phyloP scores from a whole-genome alignment of 2,888 invertebrate species.

The Brenthis ino region DNA sequence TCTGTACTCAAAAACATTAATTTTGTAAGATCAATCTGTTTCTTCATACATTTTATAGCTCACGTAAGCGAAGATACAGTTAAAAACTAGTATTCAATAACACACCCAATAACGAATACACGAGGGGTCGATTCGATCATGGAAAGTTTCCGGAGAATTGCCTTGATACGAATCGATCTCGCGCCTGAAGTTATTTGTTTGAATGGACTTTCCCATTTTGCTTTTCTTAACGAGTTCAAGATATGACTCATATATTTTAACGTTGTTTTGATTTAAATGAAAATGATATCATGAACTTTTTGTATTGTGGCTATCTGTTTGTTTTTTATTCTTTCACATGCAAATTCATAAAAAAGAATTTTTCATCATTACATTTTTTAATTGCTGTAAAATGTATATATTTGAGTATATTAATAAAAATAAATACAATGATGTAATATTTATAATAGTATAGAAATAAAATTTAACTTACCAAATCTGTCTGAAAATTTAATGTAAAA shows the following conservation, averaged over 20 bases:
- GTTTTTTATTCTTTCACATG: too few relatives aligned
- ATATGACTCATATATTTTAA: not conserved
- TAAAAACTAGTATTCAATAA: slow-evolving; percentile 12
- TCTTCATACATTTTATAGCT: too few relatives aligned
- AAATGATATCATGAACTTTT: not conserved
- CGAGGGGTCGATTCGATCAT: slow-evolving; percentile 12
- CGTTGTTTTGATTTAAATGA: not conserved
- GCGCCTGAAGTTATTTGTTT: slow-evolving; percentile 10
- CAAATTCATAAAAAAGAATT: too few relatives aligned
- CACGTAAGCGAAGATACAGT: not conserved
- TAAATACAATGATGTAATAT: too few relatives aligned
- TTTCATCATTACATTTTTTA: too few relatives aligned
- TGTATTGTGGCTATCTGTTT: not conserved
- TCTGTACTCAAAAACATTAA: too few relatives aligned
- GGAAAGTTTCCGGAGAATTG: slow-evolving; percentile 18
- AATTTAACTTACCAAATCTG: too few relatives aligned
- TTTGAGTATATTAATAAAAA: too few relatives aligned
- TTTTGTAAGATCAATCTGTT: too few relatives aligned
- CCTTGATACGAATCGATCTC: slow-evolving; percentile 2
- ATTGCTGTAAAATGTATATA: too few relatives aligned
- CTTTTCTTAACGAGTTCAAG: slow-evolving; percentile 12
- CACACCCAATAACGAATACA: slow-evolving; percentile 10
- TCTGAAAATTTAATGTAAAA: too few relatives aligned
- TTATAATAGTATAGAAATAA: too few relatives aligned
- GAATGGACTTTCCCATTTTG: slow-evolving; percentile 10